phyloP scores from a whole-genome alignment of 2,797 vertebrate species.

The Leuciscus waleckii region DNA sequence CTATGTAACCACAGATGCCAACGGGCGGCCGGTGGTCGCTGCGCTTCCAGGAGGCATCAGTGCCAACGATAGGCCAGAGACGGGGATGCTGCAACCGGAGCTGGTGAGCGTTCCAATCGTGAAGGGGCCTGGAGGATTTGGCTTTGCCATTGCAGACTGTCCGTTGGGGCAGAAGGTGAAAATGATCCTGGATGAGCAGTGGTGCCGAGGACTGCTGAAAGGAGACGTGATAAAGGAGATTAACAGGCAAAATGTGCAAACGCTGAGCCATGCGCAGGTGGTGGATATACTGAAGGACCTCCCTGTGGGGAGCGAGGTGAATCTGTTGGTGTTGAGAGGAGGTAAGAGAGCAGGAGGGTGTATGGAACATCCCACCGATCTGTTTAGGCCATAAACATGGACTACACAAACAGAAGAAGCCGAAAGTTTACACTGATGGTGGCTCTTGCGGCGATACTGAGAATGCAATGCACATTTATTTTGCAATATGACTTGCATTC shows the following conservation, averaged over 20 bases:
- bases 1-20: constrained; percentile 77
- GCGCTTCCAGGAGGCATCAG: constrained; percentile 76
- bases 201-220: constrained; percentile 94
- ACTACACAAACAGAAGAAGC: neutral
- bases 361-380: neutral
- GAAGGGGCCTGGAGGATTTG: constrained; percentile 96
- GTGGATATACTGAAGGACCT: constrained; percentile 98
- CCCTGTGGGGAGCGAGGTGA: constrained; percentile 91
- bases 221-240: constrained; percentile 97
- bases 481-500: neutral
- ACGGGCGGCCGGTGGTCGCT: constrained; percentile 69
- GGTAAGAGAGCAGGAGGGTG: constrained; percentile 75
- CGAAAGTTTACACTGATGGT: neutral
- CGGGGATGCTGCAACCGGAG: constrained; percentile 87
- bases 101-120: constrained; percentile 89
- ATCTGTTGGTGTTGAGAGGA: constrained; percentile 91
- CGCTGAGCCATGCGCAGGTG: constrained; percentile 91
- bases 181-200: constrained; percentile 98
- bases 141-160: constrained; percentile 97
- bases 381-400: neutral
- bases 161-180: constrained; percentile 96
- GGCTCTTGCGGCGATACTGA: neutral
- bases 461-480: neutral
- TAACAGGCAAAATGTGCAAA: constrained; percentile 94
- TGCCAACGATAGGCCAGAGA: constrained; percentile 74